Conservation (phyloP, 1,140 invertebrate species). For the Aphelenchoides besseyi region DNA sequence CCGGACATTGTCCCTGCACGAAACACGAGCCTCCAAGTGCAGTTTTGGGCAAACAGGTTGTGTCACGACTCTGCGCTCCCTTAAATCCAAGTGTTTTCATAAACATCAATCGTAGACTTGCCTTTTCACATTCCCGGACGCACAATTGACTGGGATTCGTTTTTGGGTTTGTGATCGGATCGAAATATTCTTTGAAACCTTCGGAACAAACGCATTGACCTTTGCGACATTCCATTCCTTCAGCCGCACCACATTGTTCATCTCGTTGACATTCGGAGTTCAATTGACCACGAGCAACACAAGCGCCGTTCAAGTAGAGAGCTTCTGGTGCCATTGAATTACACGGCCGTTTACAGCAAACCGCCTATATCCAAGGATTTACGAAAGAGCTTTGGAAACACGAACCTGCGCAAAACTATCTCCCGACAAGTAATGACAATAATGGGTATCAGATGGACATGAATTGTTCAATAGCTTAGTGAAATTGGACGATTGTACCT, state of each 20-base stretch:
- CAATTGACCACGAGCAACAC: conserved; percentile 60
- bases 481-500: conserved; percentile 8
- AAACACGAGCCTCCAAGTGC: conserved; percentile 56
- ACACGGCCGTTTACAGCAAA: conserved; percentile 61
- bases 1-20: conserved; percentile 60
- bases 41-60: conserved; percentile 50
- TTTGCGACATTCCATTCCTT: conserved; percentile 59
- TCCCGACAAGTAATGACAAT: conserved; percentile 57
- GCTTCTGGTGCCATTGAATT: conserved; percentile 61
- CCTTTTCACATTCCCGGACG: conserved; percentile 54
- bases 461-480: conserved; percentile 7
- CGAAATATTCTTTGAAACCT: conserved; percentile 48
- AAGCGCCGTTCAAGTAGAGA: conserved; percentile 58
- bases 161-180: conserved; percentile 56
- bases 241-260: conserved; percentile 61
- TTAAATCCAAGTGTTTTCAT: conserved; percentile 24
- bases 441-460: conserved; percentile 61
- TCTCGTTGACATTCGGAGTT: conserved; percentile 51
- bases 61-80: conserved; percentile 53
- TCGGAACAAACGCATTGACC: conserved; percentile 53
- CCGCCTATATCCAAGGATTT: conserved; percentile 53
- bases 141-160: conserved; percentile 60
- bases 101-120: conserved; percentile 30
- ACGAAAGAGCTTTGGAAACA: conserved; percentile 11
- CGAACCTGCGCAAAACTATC: conserved; percentile 46